Evolutionary conservation across 2,888 invertebrate genomes (phyloP).

Genomic region (Danaus chrysippus): DNA sequence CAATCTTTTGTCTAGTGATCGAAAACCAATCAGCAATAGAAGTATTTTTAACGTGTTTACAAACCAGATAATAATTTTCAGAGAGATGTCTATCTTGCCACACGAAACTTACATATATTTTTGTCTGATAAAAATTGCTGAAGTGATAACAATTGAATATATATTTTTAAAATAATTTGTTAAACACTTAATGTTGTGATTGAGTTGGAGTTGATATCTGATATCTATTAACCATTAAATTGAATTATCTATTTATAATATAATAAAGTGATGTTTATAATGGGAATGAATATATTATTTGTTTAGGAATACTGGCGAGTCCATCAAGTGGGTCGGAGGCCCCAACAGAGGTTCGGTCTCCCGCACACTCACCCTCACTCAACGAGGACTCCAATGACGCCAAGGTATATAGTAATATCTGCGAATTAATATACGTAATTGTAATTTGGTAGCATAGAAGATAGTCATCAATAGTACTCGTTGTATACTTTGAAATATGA

Average conservation of each 20-base stretch:
- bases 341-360: conserved; percentile 48
- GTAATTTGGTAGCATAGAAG: not conserved
- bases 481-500: too few relatives aligned
- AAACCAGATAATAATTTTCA: not conserved
- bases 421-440: not conserved
- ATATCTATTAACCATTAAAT: too few relatives aligned
- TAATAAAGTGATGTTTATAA: not conserved
- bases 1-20: too few relatives aligned
- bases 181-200: too few relatives aligned
- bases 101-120: too few relatives aligned
- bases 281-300: not conserved
- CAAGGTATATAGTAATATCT: conserved; percentile 46
- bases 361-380: conserved; percentile 45
- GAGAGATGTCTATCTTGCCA: not conserved
- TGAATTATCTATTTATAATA: too few relatives aligned
- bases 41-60: not conserved
- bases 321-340: conserved; percentile 65
- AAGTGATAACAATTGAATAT: too few relatives aligned
- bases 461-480: not conserved
- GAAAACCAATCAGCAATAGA: not conserved
- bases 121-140: too few relatives aligned
- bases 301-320: conserved; percentile 59
- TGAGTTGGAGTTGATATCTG: too few relatives aligned
- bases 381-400: conserved; percentile 71
- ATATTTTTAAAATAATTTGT: too few relatives aligned